Evolutionary conservation across 2,888 invertebrate species (phyloP).

Genomic region (Chalcosyrphus nemorum): DNA sequence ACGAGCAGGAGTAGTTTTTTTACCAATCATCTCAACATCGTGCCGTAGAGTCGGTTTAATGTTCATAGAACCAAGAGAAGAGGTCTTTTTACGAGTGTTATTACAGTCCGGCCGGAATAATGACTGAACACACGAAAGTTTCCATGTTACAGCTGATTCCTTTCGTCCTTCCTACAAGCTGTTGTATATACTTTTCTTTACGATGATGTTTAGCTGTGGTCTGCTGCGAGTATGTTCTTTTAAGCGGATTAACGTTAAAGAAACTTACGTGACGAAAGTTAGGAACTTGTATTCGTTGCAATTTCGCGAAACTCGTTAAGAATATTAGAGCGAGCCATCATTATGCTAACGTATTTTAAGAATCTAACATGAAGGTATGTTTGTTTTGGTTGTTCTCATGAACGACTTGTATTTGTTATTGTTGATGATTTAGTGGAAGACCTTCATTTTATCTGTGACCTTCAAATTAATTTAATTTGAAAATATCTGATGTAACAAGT

Average conservation of each 20-base stretch:
- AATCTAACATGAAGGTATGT: not conserved
- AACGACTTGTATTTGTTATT: not conserved
- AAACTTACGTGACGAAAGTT: conserved; percentile 7
- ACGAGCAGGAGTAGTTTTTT: not conserved
- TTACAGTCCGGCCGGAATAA: conserved; percentile 29
- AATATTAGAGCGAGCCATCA: not conserved
- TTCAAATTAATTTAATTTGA: too few species aligned
- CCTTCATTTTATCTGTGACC: too few species aligned
- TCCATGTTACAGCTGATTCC: conserved; percentile 13
- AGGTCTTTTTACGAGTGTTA: conserved; percentile 22
- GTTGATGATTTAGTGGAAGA: too few species aligned
- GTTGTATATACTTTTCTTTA: conserved; percentile 16
- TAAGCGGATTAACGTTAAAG: not conserved
- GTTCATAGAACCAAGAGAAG: not conserved
- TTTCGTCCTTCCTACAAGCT: not conserved
- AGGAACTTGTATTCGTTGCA: not conserved
- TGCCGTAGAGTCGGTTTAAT: not conserved
- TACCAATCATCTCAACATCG: conserved; percentile 13
- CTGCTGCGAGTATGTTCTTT: not conserved
- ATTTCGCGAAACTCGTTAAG: not conserved
- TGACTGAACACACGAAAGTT: conserved; percentile 51
- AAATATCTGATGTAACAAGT: too few species aligned
- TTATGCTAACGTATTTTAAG: not conserved
- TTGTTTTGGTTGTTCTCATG: not conserved
- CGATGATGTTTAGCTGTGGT: conserved; percentile 5